Evolutionary conservation across 2,888 invertebrate genomes (phyloP), one percentile per base, ranked within the genome.

Genomic region (Diloba caeruleocephala): DNA sequence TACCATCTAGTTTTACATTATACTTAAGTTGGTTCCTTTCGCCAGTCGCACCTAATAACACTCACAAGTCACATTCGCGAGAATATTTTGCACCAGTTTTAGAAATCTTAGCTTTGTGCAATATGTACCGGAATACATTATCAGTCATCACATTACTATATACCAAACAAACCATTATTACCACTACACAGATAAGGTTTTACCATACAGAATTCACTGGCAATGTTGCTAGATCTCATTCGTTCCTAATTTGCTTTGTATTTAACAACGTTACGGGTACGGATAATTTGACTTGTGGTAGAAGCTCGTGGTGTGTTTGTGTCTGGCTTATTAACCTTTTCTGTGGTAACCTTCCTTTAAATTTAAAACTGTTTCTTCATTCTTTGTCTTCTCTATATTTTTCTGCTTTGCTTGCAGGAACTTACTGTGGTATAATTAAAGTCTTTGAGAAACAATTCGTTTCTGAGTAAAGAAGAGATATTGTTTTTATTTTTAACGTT

Each of bases 221-320:
- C 42, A 59, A 58, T 45, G 45, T 61, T 58, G 37, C 44, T 14
- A 33, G 66, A 45, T 58, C 41, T 61, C 65, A 65, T 65, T 65
- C 60, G 45, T 45, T 28, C 38, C 29, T 61, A 66, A 61, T 61
- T 61, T 41, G 45, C 67, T 61, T 45, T 46, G 60, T 52, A 66
- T 61, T 46, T 45, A 32, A 45, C 51, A 59, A 51, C 45, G 19
- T 45, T 26, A 43, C 41, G 23, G 32, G 37, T 39, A 61, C 2
- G 10, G 26, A 2, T 23, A 23, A 23, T 23, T 32, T n/a, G n/a
- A 33, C 50, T 42, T 13, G 37, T 31, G 33, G 43, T 26, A 29
- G n/a, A n/a, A 58, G 41, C 26, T 42, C 13, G 45, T 41, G 19
- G 37, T 59, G 14, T 57, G 60, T 51, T 64, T 50, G 19, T 38